Percentiles rank a stretch among this genome's conserved stretches.
These are phyloP conservation scores for Halcyon badia DNA, from an alignment of 2,797 vertebrate species.

Conservation along the genomic window DNA sequence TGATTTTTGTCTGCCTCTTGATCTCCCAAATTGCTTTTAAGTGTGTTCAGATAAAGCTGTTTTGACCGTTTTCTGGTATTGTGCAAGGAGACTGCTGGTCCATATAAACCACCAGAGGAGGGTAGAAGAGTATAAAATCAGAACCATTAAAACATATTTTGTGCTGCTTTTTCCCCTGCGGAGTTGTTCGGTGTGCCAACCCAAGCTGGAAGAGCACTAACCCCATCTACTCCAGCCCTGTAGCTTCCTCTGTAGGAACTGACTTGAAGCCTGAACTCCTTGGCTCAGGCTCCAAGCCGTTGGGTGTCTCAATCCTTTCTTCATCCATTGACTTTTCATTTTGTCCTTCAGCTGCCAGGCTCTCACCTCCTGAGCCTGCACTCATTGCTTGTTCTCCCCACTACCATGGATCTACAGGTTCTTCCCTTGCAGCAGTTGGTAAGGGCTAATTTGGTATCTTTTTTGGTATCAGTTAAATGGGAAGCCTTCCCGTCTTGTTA, in stretches of 20 bases:
- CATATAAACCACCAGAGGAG: not conserved
- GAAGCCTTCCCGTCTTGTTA: not conserved
- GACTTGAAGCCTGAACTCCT: not conserved
- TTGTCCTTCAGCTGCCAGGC: not conserved
- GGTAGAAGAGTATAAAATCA: not conserved
- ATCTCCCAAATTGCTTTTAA: not conserved
- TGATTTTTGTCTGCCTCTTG: conserved; percentile 7
- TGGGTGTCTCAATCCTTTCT: not conserved
- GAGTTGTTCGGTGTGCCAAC: not conserved
- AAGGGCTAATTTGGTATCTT: not conserved
- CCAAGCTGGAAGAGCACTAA: not conserved
- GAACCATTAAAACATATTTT: not conserved
- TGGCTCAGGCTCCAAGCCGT: not conserved
- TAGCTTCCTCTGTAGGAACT: not conserved
- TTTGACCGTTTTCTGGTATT: not conserved
- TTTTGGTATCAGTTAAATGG: not conserved
- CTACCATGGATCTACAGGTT: not conserved
- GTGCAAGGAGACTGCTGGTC: not conserved
- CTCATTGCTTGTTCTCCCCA: not conserved
- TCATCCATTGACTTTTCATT: not conserved
- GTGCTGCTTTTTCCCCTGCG: not conserved
- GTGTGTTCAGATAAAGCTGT: not conserved
- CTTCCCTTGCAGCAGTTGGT: not conserved
- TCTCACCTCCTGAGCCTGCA: not conserved
- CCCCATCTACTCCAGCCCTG: not conserved